Evolutionary conservation across 2,113 vertebrate species (phyloP).

Genomic region (Ranitomeya imitator): DNA sequence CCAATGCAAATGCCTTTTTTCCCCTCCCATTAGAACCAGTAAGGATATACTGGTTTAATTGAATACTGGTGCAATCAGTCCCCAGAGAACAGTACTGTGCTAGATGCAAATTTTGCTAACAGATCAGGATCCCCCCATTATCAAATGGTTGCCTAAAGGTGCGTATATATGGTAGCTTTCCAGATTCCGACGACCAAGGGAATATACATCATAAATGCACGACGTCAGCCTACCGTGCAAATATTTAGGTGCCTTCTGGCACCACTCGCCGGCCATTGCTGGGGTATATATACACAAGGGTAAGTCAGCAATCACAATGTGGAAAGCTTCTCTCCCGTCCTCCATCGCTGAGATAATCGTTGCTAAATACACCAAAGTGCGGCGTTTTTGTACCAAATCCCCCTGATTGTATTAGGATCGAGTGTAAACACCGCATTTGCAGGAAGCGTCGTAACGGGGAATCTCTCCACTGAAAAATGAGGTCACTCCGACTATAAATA

Average conservation of each 20-base stretch:
- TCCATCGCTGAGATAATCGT: background rate
- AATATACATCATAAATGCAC: no score
- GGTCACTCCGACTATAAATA: conserved; percentile 5
- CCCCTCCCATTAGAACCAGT: no score
- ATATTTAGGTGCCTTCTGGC: no score
- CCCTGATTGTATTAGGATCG: background rate
- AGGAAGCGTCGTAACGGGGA: background rate
- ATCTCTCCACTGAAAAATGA: background rate
- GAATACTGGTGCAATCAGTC: no score
- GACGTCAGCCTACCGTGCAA: no score
- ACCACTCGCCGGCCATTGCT: background rate
- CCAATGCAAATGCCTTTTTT: background rate
- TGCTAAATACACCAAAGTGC: background rate
- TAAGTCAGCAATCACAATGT: background rate
- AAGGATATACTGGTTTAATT: no score
- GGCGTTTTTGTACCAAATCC: background rate
- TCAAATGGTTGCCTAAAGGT: no score
- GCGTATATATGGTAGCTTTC: no score
- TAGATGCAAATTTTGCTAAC: no score
- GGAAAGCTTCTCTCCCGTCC: background rate
- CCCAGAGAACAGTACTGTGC: no score
- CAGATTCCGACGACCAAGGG: no score
- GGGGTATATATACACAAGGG: background rate
- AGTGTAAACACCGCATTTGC: background rate
- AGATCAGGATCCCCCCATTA: no score